Evolutionary conservation across 2,113 vertebrate species (phyloP).

Genomic region (Trogon surrucura): DNA sequence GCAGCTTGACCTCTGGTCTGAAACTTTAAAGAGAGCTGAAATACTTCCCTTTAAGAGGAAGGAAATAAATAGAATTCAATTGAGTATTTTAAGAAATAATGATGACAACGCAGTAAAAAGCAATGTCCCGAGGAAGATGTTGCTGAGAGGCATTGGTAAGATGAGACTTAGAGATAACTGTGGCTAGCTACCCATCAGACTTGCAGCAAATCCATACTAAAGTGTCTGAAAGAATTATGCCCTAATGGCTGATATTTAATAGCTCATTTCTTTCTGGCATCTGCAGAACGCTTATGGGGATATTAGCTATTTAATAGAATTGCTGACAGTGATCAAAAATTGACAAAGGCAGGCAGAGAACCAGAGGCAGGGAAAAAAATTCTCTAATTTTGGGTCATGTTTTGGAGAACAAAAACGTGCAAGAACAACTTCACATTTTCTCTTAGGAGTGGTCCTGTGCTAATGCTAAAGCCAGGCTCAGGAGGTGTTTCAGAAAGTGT

Average conservation of each 20-base stretch:
- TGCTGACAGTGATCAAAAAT: neutral
- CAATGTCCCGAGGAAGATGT: neutral
- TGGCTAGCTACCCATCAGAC: neutral
- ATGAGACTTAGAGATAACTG: neutral
- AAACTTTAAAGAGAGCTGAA: conserved; percentile 10
- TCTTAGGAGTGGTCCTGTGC: neutral
- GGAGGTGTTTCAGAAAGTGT: neutral
- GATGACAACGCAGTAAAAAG: neutral
- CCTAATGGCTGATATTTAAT: neutral
- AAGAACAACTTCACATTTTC: neutral
- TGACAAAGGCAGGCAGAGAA: neutral
- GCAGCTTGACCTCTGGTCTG: neutral
- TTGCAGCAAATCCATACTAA: neutral
- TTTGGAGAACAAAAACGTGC: neutral
- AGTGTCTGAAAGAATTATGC: neutral
- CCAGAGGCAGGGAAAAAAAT: neutral
- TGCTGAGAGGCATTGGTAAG: neutral
- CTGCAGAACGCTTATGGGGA: neutral
- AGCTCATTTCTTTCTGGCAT: conserved; percentile 5
- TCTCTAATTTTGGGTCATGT: neutral
- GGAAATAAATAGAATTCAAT: neutral
- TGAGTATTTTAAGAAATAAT: neutral
- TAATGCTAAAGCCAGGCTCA: neutral
- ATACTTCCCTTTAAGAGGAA: neutral
- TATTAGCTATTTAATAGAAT: conserved; percentile 12